Conservation (phyloP, 2,113 vertebrate species). For the Pyxicephalus adspersus region DNA sequence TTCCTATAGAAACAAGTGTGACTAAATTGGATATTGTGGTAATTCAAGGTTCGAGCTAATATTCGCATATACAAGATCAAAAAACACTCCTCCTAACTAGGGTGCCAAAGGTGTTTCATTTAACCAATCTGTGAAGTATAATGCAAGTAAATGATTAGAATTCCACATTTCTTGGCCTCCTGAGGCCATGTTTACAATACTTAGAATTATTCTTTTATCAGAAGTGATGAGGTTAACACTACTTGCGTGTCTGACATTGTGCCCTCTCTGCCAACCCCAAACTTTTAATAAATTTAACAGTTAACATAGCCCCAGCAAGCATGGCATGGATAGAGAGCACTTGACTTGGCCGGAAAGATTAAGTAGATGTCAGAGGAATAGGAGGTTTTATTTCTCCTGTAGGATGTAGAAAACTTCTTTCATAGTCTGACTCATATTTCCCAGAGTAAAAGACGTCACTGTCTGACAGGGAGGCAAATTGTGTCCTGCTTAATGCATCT, state of each 20-base stretch:
- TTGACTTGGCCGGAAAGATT: background rate
- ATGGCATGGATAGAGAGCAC: background rate
- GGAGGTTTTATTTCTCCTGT: conserved; percentile 11
- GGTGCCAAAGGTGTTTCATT: background rate
- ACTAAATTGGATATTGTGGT: too few species aligned
- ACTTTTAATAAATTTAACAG: background rate
- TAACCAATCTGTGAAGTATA: background rate
- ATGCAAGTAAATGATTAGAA: background rate
- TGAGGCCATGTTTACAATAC: background rate
- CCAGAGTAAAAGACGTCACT: conserved; percentile 38
- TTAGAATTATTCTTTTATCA: too few species aligned
- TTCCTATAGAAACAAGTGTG: too few species aligned
- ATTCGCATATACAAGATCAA: too few species aligned
- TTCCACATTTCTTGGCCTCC: background rate
- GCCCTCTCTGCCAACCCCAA: too few species aligned
- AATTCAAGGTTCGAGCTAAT: too few species aligned
- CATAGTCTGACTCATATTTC: conserved; percentile 47
- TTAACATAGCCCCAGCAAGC: background rate
- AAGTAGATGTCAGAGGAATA: conserved; percentile 9
- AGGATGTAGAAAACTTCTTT: conserved; percentile 24
- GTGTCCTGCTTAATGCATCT: conserved; percentile 36
- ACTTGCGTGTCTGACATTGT: too few species aligned
- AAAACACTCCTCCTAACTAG: too few species aligned
- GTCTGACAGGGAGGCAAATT: conserved; percentile 36
- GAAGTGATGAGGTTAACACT: background rate